phyloP scores from a whole-genome alignment of 2,888 invertebrate species.

The Frankliniella fusca region DNA sequence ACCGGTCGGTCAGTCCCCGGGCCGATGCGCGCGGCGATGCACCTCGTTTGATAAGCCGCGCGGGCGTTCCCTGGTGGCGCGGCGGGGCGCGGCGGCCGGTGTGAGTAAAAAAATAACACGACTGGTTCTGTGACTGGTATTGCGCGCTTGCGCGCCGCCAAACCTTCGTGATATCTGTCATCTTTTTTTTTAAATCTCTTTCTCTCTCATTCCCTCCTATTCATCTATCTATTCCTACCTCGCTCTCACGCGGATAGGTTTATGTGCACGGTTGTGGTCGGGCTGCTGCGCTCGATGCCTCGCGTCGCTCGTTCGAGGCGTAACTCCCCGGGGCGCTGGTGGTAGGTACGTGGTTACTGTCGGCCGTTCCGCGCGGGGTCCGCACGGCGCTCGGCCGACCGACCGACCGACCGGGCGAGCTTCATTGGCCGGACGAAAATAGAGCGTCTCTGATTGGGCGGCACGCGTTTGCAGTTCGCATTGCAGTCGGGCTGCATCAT shows the following conservation, averaged over 20 bases:
- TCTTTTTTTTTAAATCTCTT: too few species aligned
- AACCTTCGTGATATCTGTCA: too few species aligned
- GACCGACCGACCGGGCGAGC: too few species aligned
- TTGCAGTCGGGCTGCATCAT: background rate
- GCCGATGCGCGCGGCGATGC: background rate
- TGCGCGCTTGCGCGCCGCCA: too few species aligned
- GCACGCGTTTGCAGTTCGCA: background rate
- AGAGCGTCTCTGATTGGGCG: background rate
- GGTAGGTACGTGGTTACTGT: background rate
- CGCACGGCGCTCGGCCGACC: too few species aligned
- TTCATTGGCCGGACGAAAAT: background rate
- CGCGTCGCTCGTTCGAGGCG: background rate
- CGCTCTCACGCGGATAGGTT: too few species aligned
- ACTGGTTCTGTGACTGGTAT: too few species aligned
- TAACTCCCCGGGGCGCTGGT: too few species aligned
- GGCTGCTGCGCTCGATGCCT: background rate
- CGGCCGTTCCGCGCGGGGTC: background rate
- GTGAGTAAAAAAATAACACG: too few species aligned
- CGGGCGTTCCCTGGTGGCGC: background rate
- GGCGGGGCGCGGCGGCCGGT: too few species aligned
- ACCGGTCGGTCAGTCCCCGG: background rate
- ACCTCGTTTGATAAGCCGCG: background rate
- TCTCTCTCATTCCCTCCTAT: too few species aligned
- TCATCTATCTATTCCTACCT: too few species aligned
- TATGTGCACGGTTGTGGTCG: background rate